Conservation (phyloP, 2,888 invertebrate genomes). For the Dichetophora obliterata region DNA sequence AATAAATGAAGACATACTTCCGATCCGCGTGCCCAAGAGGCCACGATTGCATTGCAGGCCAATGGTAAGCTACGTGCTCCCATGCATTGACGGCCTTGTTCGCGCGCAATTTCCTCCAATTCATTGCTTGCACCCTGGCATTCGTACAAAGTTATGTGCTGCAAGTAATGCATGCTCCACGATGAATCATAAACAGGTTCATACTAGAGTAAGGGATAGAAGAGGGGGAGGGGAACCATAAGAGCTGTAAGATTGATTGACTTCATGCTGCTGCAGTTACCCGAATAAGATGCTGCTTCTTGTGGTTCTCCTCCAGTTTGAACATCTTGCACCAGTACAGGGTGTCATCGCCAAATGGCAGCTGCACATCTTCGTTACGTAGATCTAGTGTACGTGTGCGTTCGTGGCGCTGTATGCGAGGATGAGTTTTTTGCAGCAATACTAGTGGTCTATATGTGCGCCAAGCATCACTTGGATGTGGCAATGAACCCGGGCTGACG, state of each 20-base stretch:
- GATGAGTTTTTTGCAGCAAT: conserved; percentile 75
- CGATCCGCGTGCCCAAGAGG: conserved; percentile 79
- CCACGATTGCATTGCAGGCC: conserved; percentile 78
- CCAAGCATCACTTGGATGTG: conserved; percentile 70
- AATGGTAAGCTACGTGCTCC: conserved; percentile 73
- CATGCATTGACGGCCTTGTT: conserved; percentile 74
- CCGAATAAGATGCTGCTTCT: conserved; percentile 77
- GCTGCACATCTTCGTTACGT: conserved; percentile 74
- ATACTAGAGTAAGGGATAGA: conserved; percentile 70
- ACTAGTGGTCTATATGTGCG: conserved; percentile 76
- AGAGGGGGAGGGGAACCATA: conserved; percentile 23
- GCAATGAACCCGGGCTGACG: conserved; percentile 74
- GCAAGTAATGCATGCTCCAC: conserved; percentile 75
- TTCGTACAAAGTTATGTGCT: conserved; percentile 80
- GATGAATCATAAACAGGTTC: conserved; percentile 77
- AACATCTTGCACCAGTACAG: conserved; percentile 79
- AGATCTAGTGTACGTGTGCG: conserved; percentile 72
- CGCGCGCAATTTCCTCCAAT: conserved; percentile 73
- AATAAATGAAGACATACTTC: conserved; percentile 71
- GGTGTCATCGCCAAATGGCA: conserved; percentile 75
- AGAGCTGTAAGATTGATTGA: not conserved
- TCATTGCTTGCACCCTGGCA: conserved; percentile 75
- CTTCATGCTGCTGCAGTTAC: conserved; percentile 70
- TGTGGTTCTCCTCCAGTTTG: conserved; percentile 74
- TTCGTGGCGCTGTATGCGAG: conserved; percentile 71